These are phyloP conservation scores for Ectropis crepuscularia DNA, from an alignment of 2,888 invertebrate genomes.

Conservation along the genomic window DNA sequence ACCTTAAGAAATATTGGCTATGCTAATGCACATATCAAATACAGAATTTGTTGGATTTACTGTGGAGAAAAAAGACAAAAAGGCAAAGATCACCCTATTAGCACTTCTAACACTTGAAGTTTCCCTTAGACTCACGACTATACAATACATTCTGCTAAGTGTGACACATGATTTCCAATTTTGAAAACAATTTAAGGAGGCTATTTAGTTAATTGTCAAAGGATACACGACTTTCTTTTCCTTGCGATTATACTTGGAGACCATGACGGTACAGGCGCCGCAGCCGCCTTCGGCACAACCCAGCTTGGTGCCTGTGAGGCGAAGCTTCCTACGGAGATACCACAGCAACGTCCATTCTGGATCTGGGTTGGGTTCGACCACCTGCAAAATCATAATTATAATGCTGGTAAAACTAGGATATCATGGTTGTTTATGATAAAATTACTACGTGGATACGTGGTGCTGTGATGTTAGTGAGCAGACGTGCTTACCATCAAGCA, in stretches of 20 bases:
- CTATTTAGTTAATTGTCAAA: constrained; percentile 48
- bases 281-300: constrained; percentile 99
- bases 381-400: constrained; percentile 75
- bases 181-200: background rate
- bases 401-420: background rate
- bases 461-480: background rate
- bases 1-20: background rate
- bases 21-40: background rate
- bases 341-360: constrained; percentile 94
- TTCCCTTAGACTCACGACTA: too few relatives aligned
- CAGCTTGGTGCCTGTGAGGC: constrained; percentile 94
- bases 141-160: too few relatives aligned
- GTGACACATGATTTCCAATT: background rate
- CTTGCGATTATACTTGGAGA: constrained; percentile 90
- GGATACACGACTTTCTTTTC: constrained; percentile 81
- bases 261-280: constrained; percentile 98
- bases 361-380: constrained; percentile 89
- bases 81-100: too few relatives aligned
- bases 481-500: too few relatives aligned
- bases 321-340: constrained; percentile 92
- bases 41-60: background rate
- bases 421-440: background rate
- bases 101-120: too few relatives aligned
- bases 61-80: too few relatives aligned
- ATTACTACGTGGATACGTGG: background rate